phyloP scores from a whole-genome alignment of 2,888 invertebrate genomes.

The Tuta absoluta region DNA sequence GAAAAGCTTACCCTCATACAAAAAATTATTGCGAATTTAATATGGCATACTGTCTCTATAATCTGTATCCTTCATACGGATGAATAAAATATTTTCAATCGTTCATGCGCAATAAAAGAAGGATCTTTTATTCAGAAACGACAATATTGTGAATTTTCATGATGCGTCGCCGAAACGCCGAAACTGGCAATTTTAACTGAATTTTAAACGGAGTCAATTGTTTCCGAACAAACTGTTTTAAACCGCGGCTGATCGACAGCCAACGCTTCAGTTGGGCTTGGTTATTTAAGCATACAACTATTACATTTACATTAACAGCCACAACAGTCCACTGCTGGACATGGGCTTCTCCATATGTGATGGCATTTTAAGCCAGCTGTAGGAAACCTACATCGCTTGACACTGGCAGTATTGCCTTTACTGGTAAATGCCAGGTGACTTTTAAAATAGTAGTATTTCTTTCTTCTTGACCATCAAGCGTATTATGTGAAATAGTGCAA shows the following conservation, averaged over 20 bases:
- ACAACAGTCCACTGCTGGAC: too few relatives aligned
- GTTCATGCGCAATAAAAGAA: neutral
- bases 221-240: conserved; percentile 8
- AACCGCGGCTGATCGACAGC: conserved; percentile 13
- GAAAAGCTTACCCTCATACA: neutral
- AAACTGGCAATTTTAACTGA: conserved; percentile 5
- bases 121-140: neutral
- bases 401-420: too few relatives aligned
- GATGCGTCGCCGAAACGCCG: neutral
- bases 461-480: too few relatives aligned
- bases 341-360: too few relatives aligned
- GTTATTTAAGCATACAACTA: neutral
- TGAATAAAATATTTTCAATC: conserved; percentile 8
- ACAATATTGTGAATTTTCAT: conserved; percentile 3
- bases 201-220: conserved; percentile 13
- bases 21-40: conserved; percentile 6
- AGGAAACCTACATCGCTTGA: too few relatives aligned
- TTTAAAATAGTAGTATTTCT: too few relatives aligned
- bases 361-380: too few relatives aligned
- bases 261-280: neutral
- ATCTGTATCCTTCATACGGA: conserved; percentile 4
- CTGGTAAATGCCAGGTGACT: too few relatives aligned
- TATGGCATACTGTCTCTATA: neutral
- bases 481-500: too few relatives aligned
- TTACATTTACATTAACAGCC: too few relatives aligned